A percentile compares a stretch with the other conserved stretches of the same genome.
Evolutionary conservation across 2,797 vertebrate species (phyloP).

Genomic region (Salmo trutta): DNA sequence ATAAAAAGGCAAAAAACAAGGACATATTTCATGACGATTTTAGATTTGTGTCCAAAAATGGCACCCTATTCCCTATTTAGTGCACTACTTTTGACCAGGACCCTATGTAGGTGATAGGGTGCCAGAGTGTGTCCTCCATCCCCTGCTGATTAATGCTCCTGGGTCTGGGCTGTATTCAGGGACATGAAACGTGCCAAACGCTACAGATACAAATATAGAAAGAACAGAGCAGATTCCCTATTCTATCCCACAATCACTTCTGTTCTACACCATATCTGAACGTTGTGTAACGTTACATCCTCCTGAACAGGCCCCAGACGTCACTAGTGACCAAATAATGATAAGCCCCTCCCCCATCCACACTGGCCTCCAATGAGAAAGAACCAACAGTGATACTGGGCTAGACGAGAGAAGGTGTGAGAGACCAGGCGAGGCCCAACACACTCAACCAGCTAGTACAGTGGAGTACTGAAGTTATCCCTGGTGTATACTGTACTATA

Average conservation of each 20-base stretch:
- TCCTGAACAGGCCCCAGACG: conserved; percentile 1
- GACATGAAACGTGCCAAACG: neutral
- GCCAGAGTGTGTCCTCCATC: conserved; percentile 26
- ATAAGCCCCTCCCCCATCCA: conserved; percentile 18
- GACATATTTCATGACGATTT: conserved; percentile 49
- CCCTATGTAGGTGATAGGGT: neutral
- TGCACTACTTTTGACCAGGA: neutral
- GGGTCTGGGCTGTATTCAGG: conserved; percentile 23
- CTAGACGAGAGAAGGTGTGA: too few species aligned
- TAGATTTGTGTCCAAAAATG: conserved; percentile 33
- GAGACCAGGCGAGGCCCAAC: conserved; percentile 5
- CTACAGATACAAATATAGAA: neutral
- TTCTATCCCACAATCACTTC: too few species aligned
- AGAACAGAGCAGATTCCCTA: neutral
- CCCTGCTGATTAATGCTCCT: conserved; percentile 52
- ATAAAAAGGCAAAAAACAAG: conserved; percentile 48
- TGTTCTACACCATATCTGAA: too few species aligned
- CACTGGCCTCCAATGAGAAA: neutral
- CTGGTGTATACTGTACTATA: conserved; percentile 3
- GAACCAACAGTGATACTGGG: neutral
- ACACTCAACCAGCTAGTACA: conserved; percentile 11
- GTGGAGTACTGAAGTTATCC: conserved; percentile 11
- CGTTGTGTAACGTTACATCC: neutral
- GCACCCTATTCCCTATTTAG: neutral
- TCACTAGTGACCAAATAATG: conserved; percentile 25